Conservation (phyloP, 2,113 vertebrate genomes). For the Myodes glareolus region DNA sequence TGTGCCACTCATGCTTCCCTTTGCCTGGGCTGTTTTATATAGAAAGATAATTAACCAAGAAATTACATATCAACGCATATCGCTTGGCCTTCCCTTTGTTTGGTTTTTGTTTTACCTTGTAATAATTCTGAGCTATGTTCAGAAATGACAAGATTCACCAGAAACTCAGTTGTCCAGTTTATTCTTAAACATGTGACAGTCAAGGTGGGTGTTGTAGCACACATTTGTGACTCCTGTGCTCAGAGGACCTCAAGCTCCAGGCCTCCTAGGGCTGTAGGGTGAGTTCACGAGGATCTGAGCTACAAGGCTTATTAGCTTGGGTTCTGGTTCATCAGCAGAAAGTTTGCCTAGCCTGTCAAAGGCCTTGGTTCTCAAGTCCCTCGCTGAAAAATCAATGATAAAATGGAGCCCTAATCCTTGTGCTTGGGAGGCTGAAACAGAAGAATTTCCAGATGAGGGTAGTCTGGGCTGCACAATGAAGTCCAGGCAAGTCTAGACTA, state of each 20-base stretch:
- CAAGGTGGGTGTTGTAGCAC: not conserved
- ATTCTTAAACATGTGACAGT: not conserved
- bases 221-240: not conserved
- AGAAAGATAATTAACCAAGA: not conserved
- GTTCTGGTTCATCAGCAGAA: not conserved
- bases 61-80: not conserved
- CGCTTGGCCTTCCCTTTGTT: not conserved
- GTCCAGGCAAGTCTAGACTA: not conserved
- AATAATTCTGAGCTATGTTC: slow-evolving; percentile 7
- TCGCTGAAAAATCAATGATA: not conserved
- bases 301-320: not conserved
- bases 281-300: not conserved
- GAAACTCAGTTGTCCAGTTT: not conserved
- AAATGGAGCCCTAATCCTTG: not conserved
- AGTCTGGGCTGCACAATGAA: not conserved
- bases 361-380: not conserved
- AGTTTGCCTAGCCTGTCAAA: not conserved
- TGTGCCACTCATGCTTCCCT: no score
- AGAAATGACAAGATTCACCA: not conserved
- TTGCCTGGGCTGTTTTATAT: not conserved
- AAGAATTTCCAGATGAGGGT: not conserved
- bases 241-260: not conserved
- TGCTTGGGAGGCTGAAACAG: not conserved
- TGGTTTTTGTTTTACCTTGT: not conserved
- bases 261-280: no score